A percentile compares a stretch with the other conserved stretches of the same genome.
These are phyloP conservation scores for Protophormia terraenovae DNA, from an alignment of 2,888 invertebrate species.

Conservation along the genomic window DNA sequence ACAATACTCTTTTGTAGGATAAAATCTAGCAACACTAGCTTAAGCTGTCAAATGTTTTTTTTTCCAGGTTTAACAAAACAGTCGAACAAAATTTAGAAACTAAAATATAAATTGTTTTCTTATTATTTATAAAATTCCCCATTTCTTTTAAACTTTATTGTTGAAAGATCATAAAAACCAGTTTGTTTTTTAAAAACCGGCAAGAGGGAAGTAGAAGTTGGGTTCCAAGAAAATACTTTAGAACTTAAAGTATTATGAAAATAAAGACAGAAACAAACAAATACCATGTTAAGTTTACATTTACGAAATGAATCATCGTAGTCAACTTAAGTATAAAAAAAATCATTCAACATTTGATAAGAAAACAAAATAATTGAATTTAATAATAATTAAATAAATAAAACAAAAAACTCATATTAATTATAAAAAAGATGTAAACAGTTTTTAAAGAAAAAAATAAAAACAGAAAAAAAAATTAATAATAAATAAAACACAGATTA, in stretches of 20 bases:
- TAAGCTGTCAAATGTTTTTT: too few relatives aligned
- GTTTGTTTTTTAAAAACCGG: too few relatives aligned
- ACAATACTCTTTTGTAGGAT: too few relatives aligned
- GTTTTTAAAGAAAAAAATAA: conserved; percentile 60
- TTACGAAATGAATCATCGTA: conserved; percentile 54
- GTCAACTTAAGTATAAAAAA: conserved; percentile 63
- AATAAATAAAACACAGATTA: conserved; percentile 28
- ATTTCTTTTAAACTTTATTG: too few relatives aligned
- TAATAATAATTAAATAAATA: conserved; percentile 51
- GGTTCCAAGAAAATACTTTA: too few relatives aligned
- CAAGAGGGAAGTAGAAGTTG: too few relatives aligned
- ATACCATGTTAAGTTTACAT: conserved; percentile 49
- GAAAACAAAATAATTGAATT: conserved; percentile 63
- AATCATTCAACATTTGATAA: conserved; percentile 58
- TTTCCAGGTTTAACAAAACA: too few relatives aligned
- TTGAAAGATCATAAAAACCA: too few relatives aligned
- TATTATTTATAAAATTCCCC: too few relatives aligned
- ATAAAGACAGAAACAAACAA: neutral
- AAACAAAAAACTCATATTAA: conserved; percentile 50
- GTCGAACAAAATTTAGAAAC: too few relatives aligned
- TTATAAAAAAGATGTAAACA: conserved; percentile 58
- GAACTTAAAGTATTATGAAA: neutral
- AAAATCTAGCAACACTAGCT: too few relatives aligned
- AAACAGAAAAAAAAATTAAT: conserved; percentile 3
- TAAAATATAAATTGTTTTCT: too few relatives aligned